Base-by-base conservation (phyloP, 2,888 invertebrate species). In the Phymatocera aterrima region DNA sequence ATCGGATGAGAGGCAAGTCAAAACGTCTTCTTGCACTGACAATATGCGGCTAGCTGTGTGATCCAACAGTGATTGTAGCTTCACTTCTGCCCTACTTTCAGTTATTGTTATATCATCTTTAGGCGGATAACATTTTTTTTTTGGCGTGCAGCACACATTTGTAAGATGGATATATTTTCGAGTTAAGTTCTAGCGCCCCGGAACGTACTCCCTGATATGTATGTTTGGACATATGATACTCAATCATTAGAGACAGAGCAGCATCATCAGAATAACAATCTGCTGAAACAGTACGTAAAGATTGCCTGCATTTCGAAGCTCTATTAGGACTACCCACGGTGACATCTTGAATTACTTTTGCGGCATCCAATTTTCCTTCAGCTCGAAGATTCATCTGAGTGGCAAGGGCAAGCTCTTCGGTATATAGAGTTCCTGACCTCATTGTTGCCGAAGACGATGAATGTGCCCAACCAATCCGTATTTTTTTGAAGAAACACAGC, bases 331-430 rank as follows among this genome's bases (percentile, higher is more conserved):
- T 60, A 28, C 60, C 60, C 60, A 18, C 24, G 21, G 24, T 24
- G 40, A 43, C 65, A 0, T 37, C 18, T 65, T 65, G 37, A 21
- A 65, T 21, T 8, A 65, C 21, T 40, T 40, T 65, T 43, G 61
- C 61, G 2, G 65, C 65, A 65, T 65, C 37, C 8, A 40, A 43
- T 65, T 68, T 40, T 15, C 43, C 40, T 40, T 18, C 37, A 37
- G 65, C 43, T 65, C 43, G 24, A 21, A 65, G 64, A 46, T 48
- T 64, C 65, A 77, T 65, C 21, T 77, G 77, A 61, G 77, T 61
- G 61, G 61, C 77, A 77, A 77, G 60, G n/a, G 77, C 77, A 77
- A 77, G 61, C 48, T 61, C 77, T 77, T 61, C 77, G 77, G 65
- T 21, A 65, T 34, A 65, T 77, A 34, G 77, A 77, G 77, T 77